Base-by-base conservation (phyloP, 2,888 invertebrate genomes). In the Caenorhabditis sinica region DNA sequence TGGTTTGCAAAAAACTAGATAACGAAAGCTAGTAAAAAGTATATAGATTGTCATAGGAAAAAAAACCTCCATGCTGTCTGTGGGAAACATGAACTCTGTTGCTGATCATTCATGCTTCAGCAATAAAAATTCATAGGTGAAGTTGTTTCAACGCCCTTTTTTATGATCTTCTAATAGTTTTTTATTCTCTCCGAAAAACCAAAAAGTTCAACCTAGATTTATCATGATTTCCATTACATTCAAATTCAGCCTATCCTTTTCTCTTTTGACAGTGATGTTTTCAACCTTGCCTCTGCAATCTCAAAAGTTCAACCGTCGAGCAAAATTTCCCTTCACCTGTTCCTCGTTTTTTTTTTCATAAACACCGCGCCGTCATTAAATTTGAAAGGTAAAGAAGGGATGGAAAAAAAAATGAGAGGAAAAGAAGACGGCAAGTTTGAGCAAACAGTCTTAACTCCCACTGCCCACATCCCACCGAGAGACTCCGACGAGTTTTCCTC, bases 401-500 rank as follows among this genome's bases (percentile, higher is more conserved):
- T 36, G 40, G 13, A 11, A 25, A 53, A 58, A 58, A 61, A 65
- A 53, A 28, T 28, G 43, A 40, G 43, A n/a, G 40, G 61, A 36
- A 71, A 77, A 49, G 63, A 71, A 33, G 36, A 51, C 45, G 71
- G 80, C 65, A 80, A 80, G 56, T 80, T 80, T 80, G 80, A 80
- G 72, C 80, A 80, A 80, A 80, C 72, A 80, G 80, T 72, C 71
- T 72, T 79, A 79, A 72, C 79, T 71, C 56, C 63, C 71, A 63
- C 63, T 74, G 51, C 61, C 77, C 69, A 40, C 60, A 49, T 51
- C 53, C 45, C 40, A 56, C 56, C 43, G 13, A 40, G 49, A 49
- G 23, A 40, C 58, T 15, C 30, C 45, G 11, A 28, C 28, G 68
- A 69, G 51, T 53, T 45, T 45, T 25, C 40, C 28, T 56, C 56